Evolutionary conservation across 2,888 invertebrate species (phyloP).

Genomic region (Pyralis farinalis): DNA sequence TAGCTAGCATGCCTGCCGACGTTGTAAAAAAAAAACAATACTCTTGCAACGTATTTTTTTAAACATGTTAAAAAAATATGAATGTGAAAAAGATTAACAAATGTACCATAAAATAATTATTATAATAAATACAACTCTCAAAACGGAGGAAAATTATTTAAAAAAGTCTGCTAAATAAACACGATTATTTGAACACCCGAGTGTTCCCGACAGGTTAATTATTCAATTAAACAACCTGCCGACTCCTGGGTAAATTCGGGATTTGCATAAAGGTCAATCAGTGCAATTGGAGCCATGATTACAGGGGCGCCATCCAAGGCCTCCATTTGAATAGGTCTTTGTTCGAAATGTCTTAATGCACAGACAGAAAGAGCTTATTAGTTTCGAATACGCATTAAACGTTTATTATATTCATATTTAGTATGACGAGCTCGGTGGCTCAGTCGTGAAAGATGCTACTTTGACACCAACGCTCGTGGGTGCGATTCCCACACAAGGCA

Average conservation of each 20-base stretch:
- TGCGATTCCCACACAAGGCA: no score
- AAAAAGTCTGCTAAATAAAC: conserved; percentile 12
- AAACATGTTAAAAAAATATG: no score
- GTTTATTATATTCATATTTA: no score
- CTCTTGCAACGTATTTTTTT: no score
- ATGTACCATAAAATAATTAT: no score
- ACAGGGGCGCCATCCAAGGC: conserved; percentile 31
- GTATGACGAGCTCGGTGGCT: no score
- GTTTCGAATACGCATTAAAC: no score
- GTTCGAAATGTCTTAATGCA: conserved; percentile 28
- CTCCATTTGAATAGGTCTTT: conserved; percentile 47
- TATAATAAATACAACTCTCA: neutral
- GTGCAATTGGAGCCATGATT: conserved; percentile 49
- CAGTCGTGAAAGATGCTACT: no score
- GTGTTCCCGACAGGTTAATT: conserved; percentile 47
- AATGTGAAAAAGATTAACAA: no score
- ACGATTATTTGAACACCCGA: conserved; percentile 1
- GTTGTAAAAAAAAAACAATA: no score
- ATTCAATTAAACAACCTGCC: conserved; percentile 57
- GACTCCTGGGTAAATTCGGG: conserved; percentile 39
- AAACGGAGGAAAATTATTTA: neutral
- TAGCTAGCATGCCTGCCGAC: no score
- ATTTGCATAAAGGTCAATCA: conserved; percentile 74
- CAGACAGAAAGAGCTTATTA: neutral
- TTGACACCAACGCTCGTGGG: no score